These are phyloP conservation scores for Procambarus clarkii DNA, from an alignment of 1,140 invertebrate genomes.

Conservation along the genomic window DNA sequence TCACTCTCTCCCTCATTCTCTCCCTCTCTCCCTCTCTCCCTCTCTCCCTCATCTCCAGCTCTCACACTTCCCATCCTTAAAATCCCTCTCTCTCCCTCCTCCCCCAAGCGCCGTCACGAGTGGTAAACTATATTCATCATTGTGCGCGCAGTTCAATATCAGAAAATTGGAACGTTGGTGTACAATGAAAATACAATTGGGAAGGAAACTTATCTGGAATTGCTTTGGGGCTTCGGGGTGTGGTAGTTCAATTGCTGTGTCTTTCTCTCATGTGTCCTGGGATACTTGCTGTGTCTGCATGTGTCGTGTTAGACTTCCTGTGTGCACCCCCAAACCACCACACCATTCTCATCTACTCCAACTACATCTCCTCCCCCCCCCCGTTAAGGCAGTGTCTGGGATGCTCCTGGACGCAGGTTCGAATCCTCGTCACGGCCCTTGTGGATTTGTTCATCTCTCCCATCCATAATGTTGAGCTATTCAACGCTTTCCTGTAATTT, in stretches of 20 bases:
- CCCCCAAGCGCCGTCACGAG: neutral
- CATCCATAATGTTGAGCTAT: neutral
- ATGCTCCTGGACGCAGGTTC: no score
- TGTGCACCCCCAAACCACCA: neutral
- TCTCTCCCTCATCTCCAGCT: neutral
- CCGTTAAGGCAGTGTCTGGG: no score
- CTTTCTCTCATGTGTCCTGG: no score
- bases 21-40: neutral
- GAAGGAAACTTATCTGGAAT: conserved; percentile 50
- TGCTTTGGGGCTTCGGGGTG: conserved; percentile 18
- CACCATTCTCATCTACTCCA: neutral
- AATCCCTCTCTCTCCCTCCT: conserved; percentile 3
- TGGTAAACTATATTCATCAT: conserved; percentile 56
- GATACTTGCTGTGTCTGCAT: no score
- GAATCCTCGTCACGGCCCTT: no score
- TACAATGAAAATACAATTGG: conserved; percentile 43
- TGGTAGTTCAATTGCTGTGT: neutral
- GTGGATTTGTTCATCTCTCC: neutral
- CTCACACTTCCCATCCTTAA: no score
- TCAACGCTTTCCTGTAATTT: neutral
- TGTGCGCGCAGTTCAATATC: conserved; percentile 43
- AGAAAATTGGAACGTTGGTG: conserved; percentile 51
- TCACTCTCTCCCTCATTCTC: neutral
- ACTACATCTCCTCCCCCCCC: neutral
- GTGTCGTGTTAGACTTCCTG: no score